Conservation (phyloP, 1,140 invertebrate species). For the Trigoniulus corallinus region DNA sequence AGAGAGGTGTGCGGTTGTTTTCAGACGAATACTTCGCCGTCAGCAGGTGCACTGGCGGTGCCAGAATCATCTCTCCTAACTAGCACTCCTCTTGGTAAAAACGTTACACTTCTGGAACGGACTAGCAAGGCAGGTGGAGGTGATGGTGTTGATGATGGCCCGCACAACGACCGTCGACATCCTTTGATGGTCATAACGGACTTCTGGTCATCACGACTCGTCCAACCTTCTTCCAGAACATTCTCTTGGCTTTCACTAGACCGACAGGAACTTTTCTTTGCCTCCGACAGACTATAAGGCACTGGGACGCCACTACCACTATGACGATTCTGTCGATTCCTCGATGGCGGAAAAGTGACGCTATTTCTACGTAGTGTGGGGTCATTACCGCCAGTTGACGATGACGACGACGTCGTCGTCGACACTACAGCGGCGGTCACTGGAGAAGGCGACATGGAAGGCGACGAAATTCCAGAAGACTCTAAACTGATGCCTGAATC, state of each 20-base stretch:
- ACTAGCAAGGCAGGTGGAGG: neutral
- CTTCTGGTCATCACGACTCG: neutral
- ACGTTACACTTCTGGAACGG: neutral
- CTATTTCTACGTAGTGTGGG: neutral
- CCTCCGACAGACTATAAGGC: neutral
- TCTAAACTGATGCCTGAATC: neutral
- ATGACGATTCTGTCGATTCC: neutral
- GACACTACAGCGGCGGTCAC: neutral
- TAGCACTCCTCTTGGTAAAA: neutral
- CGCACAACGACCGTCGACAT: neutral
- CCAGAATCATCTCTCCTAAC: conserved; percentile 1
- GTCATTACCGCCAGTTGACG: neutral
- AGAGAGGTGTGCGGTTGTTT: neutral
- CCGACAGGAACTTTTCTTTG: neutral
- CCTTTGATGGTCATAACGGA: neutral
- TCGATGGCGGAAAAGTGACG: neutral
- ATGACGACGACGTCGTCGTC: neutral
- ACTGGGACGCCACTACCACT: neutral
- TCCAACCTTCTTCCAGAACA: neutral
- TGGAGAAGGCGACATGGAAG: neutral
- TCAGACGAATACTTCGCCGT: neutral
- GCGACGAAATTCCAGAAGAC: neutral
- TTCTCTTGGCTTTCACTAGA: neutral
- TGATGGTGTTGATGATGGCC: neutral
- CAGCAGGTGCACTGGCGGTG: neutral